A percentile compares a stretch with the other conserved stretches of the same genome.
Evolutionary conservation across 2,888 invertebrate species (phyloP).

Genomic region (Dryomyza anilis): DNA sequence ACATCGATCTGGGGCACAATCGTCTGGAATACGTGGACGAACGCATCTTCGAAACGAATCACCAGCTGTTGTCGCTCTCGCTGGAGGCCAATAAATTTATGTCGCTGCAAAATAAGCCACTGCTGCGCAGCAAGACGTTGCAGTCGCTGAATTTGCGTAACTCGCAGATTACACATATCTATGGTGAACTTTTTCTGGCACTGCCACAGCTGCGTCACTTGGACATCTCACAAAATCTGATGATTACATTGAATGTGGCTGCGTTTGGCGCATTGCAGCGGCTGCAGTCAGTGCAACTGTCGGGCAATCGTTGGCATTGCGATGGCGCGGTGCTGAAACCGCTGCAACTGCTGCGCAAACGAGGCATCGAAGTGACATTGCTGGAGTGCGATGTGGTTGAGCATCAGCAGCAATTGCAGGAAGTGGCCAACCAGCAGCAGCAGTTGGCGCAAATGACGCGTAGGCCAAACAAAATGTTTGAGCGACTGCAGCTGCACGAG

Average conservation of each 20-base stretch:
- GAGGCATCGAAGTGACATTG: conserved; percentile 43
- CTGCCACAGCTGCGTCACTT: conserved; percentile 66
- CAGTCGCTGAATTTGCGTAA: conserved; percentile 67
- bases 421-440: neutral
- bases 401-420: neutral
- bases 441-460: too few relatives aligned
- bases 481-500: conserved; percentile 46
- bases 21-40: conserved; percentile 65
- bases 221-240: conserved; percentile 68
- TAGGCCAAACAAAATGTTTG: conserved; percentile 42
- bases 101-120: conserved; percentile 64
- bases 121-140: conserved; percentile 65
- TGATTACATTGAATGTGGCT: conserved; percentile 64
- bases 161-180: conserved; percentile 66
- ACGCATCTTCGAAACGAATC: conserved; percentile 65
- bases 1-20: conserved; percentile 69
- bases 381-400: conserved; percentile 42
- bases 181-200: conserved; percentile 63
- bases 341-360: conserved; percentile 43
- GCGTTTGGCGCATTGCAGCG: conserved; percentile 63
- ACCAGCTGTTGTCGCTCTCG: conserved; percentile 64
- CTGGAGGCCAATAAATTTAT: conserved; percentile 70
- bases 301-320: conserved; percentile 67
- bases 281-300: conserved; percentile 64
- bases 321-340: conserved; percentile 56